A percentile compares a stretch with the other conserved stretches of the same genome.
phyloP scores from a whole-genome alignment of 2,888 invertebrate species.

The Herminia tarsipennalis region DNA sequence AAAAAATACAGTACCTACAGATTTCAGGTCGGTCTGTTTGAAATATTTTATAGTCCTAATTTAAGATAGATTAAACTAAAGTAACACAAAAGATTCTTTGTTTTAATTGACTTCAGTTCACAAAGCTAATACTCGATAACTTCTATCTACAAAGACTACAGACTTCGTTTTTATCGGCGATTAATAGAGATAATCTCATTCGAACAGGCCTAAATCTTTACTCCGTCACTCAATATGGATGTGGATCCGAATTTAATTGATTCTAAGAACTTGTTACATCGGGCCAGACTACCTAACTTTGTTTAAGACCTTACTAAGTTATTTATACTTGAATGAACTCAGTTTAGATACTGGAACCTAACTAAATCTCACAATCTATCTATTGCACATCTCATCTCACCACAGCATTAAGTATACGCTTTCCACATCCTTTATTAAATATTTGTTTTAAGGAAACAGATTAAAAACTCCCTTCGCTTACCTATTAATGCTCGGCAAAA shows the following conservation, averaged over 20 bases:
- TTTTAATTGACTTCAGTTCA: not conserved
- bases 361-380: no score
- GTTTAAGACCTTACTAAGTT: not conserved
- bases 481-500: constrained; percentile 4
- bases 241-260: constrained; percentile 1
- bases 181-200: constrained; percentile 3
- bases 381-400: no score
- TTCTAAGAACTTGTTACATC: constrained; percentile 2
- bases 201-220: not conserved
- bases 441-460: not conserved
- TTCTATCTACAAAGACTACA: not conserved
- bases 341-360: no score
- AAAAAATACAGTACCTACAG: no score
- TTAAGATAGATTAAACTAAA: not conserved
- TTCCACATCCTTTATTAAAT: not conserved
- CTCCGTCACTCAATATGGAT: not conserved
- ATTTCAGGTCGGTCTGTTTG: no score
- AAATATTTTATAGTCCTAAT: not conserved
- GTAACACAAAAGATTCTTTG: not conserved
- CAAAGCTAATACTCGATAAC: not conserved
- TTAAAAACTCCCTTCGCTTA: constrained; percentile 2
- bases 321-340: not conserved
- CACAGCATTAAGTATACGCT: no score
- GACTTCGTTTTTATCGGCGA: not conserved
- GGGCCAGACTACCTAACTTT: not conserved